These are phyloP conservation scores for Plagodis pulveraria DNA, from an alignment of 2,888 invertebrate species.

Conservation along the genomic window DNA sequence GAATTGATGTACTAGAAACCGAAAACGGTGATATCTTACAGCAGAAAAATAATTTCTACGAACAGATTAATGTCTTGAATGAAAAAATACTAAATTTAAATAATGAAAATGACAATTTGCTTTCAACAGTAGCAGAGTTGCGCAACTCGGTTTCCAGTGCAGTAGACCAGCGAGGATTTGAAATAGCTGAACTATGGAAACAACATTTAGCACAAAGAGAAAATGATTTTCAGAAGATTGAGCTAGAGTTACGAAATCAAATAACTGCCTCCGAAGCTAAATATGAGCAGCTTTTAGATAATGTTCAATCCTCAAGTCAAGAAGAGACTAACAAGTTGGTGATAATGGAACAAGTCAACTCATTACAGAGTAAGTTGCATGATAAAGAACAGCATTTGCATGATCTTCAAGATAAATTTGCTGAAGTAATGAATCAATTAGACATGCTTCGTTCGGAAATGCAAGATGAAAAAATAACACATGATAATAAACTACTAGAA, in stretches of 20 bases:
- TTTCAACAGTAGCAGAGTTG: slow-evolving; percentile 76
- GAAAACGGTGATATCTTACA: slow-evolving; percentile 50
- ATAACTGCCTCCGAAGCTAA: slow-evolving; percentile 77
- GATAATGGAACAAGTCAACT: slow-evolving; percentile 67
- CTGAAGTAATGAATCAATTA: slow-evolving; percentile 68
- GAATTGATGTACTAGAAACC: slow-evolving; percentile 60
- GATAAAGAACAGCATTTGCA: slow-evolving; percentile 75
- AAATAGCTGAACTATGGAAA: slow-evolving; percentile 89
- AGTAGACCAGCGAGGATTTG: slow-evolving; percentile 87
- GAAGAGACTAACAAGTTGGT: slow-evolving; percentile 77
- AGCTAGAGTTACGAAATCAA: slow-evolving; percentile 80
- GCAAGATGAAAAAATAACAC: slow-evolving; percentile 74
- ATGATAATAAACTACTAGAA: slow-evolving; percentile 71
- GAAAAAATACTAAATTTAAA: slow-evolving; percentile 67
- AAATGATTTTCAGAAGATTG: slow-evolving; percentile 83
- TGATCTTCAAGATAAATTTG: slow-evolving; percentile 71
- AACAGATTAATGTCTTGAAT: slow-evolving; percentile 61
- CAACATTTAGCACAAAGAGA: slow-evolving; percentile 87
- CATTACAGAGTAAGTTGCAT: slow-evolving; percentile 72
- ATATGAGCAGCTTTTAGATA: slow-evolving; percentile 76
- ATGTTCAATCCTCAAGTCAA: slow-evolving; percentile 73
- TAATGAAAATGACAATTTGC: slow-evolving; percentile 71
- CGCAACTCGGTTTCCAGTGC: slow-evolving; percentile 78
- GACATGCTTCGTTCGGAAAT: slow-evolving; percentile 75
- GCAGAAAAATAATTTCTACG: slow-evolving; percentile 47